phyloP scores from a whole-genome alignment of 2,797 vertebrate genomes.

The Falco concolor region DNA sequence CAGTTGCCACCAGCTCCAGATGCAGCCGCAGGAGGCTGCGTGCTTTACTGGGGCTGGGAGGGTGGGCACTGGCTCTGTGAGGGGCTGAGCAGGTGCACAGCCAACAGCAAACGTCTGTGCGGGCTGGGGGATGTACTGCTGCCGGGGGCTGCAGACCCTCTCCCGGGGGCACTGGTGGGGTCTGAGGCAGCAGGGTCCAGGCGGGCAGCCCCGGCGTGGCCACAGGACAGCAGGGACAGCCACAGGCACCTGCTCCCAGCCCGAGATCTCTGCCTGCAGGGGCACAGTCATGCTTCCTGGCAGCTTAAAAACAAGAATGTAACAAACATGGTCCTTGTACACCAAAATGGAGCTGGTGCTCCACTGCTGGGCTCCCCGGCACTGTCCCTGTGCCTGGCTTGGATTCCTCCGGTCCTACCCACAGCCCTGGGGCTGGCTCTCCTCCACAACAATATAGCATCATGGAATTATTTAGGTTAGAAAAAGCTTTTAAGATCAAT shows the following conservation, averaged over 20 bases:
- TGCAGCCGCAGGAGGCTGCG: fast-evolving
- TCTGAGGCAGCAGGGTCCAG: not conserved
- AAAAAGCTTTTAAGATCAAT: no score
- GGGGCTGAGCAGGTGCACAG: not conserved
- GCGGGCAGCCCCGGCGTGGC: fast-evolving
- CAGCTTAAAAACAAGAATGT: not conserved
- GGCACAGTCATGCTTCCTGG: not conserved
- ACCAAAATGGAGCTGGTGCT: not conserved
- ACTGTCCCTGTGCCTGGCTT: not conserved
- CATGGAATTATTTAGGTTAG: no score
- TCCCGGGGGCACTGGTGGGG: not conserved
- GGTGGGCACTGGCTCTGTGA: fast-evolving
- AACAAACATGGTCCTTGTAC: not conserved
- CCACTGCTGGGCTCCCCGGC: not conserved
- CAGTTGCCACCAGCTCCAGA: not conserved
- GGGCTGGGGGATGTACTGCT: not conserved
- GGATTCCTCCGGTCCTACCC: not conserved
- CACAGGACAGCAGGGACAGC: not conserved
- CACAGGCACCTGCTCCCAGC: not conserved
- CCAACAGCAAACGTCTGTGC: fast-evolving
- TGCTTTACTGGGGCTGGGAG: not conserved
- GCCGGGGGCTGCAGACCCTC: not conserved
- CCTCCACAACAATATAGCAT: not conserved
- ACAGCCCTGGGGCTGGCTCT: not conserved
- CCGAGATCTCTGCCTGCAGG: not conserved